phyloP scores from a whole-genome alignment of 2,113 vertebrate species.

The Clarias batrachus region DNA sequence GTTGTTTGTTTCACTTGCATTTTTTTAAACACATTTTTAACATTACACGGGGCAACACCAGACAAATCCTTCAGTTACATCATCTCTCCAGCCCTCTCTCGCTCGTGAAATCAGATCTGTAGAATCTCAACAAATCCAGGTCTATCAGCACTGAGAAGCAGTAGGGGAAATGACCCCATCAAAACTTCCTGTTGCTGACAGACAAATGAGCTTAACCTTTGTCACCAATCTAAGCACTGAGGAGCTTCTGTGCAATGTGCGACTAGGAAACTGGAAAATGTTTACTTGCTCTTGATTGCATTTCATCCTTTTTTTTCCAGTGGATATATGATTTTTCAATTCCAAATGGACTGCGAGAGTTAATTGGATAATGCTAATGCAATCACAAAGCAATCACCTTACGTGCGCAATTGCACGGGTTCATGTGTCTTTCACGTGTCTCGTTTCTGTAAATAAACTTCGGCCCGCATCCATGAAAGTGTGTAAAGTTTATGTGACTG shows the following conservation, averaged over 20 bases:
- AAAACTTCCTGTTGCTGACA: constrained; percentile 49
- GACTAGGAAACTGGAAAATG: constrained; percentile 11
- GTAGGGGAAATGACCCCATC: constrained; percentile 47
- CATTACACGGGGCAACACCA: neutral
- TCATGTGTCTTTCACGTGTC: neutral
- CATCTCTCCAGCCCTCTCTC: constrained; percentile 2
- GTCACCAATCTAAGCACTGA: constrained; percentile 19
- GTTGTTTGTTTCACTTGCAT: constrained; percentile 20
- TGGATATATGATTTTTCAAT: neutral
- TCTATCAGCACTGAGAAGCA: constrained; percentile 32
- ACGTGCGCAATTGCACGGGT: neutral
- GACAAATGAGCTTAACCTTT: constrained; percentile 47
- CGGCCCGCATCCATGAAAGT: constrained; percentile 13
- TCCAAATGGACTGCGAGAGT: neutral
- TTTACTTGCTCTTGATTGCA: neutral
- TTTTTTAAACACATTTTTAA: constrained; percentile 22
- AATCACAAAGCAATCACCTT: neutral
- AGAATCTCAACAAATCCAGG: constrained; percentile 39
- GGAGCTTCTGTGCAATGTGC: constrained; percentile 30
- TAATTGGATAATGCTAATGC: neutral
- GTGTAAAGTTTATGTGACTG: constrained; percentile 36
- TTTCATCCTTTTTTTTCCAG: neutral
- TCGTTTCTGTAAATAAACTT: constrained; percentile 9
- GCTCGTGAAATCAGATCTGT: constrained; percentile 32
- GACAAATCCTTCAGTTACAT: constrained; percentile 1